Evolutionary conservation across 2,888 invertebrate species (phyloP).

Genomic region (Drosophila subsilvestris): DNA sequence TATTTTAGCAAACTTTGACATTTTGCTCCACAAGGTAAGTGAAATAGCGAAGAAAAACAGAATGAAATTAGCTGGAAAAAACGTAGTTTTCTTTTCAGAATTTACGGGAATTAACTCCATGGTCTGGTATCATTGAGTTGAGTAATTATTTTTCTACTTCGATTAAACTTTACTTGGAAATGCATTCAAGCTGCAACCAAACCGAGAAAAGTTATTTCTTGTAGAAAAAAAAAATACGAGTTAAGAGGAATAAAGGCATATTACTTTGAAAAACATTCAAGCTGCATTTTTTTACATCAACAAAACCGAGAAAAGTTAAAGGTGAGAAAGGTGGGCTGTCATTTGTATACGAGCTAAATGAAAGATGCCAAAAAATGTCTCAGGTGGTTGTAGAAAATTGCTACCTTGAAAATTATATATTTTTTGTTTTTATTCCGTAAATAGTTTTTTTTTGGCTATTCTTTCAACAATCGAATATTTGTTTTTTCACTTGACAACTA

Average conservation of each 20-base stretch:
- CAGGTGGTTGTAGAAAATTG: neutral
- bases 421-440: neutral
- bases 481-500: no score
- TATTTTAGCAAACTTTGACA: slow-evolving; percentile 13
- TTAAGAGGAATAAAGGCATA: no score
- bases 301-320: no score
- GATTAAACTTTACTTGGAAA: slow-evolving; percentile 5
- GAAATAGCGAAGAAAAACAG: neutral
- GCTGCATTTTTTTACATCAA: no score
- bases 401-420: neutral
- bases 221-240: no score
- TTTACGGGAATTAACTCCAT: neutral
- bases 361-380: neutral
- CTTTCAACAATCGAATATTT: no score
- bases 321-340: neutral
- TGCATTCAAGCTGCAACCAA: neutral
- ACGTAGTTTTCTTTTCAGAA: neutral
- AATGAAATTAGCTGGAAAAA: slow-evolving; percentile 18
- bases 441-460: neutral
- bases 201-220: no score
- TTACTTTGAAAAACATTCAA: slow-evolving; percentile 8
- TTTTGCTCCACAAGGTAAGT: neutral
- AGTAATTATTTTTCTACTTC: neutral
- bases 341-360: neutral
- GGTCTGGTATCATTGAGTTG: neutral